These are phyloP conservation scores for Drosophila seguyi DNA, from an alignment of 1,140 invertebrate genomes.

Conservation along the genomic window DNA sequence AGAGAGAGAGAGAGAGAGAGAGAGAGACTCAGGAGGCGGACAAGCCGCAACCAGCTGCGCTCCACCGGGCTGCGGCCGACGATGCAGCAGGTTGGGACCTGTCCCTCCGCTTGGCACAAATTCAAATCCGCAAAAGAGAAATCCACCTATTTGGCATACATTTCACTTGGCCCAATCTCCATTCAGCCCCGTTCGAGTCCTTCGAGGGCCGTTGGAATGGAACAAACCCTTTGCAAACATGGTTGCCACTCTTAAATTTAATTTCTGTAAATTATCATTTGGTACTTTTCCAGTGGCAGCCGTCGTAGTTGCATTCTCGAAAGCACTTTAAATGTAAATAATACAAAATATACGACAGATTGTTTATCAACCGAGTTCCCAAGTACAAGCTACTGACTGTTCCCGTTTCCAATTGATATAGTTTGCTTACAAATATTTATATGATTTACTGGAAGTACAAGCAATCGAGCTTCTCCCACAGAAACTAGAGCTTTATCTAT, in stretches of 20 bases:
- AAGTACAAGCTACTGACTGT: background rate
- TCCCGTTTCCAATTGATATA: background rate
- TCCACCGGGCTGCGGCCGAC: background rate
- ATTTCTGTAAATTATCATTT: constrained; percentile 3
- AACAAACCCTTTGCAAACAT: constrained; percentile 6
- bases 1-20: background rate
- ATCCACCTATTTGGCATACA: constrained; percentile 11
- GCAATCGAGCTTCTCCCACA: background rate
- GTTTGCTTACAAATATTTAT: background rate
- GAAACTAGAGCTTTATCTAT: background rate
- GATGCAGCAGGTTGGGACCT: constrained; percentile 18
- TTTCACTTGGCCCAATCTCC: background rate
- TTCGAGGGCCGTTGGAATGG: background rate
- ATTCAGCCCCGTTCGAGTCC: background rate
- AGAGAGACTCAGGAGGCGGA: background rate
- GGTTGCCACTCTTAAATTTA: constrained; percentile 3
- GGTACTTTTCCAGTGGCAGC: constrained; percentile 12
- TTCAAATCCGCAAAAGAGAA: constrained; percentile 36
- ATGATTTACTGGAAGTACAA: background rate
- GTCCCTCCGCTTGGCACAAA: constrained; percentile 12
- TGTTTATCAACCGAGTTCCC: constrained; percentile 8
- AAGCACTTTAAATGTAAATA: constrained; percentile 16
- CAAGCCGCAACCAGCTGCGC: constrained; percentile 29
- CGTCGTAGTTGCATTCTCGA: constrained; percentile 8
- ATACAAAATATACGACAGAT: background rate